A percentile compares a stretch with the other conserved stretches of the same genome.
Conservation (phyloP, 1,140 invertebrate species). For the Nymphalis io region DNA sequence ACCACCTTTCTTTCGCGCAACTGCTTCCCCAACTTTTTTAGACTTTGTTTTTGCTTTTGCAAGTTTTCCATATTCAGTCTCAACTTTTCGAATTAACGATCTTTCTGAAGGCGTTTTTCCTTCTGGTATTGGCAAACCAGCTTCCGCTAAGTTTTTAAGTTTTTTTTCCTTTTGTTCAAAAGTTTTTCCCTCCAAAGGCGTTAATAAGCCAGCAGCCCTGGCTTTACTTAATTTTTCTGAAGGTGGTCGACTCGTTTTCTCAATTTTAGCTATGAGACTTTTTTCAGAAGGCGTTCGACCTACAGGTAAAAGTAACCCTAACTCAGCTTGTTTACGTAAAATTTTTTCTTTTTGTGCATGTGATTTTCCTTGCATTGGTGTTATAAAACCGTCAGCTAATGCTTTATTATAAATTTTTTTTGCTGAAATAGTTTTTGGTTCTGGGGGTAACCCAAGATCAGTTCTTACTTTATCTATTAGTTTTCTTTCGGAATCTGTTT, state of each 20-base stretch:
- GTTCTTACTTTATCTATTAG: conserved; percentile 40
- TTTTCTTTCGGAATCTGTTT: conserved; percentile 44
- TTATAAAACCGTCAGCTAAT: conserved; percentile 23
- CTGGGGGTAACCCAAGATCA: conserved; percentile 40
- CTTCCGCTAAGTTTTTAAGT: conserved; percentile 35
- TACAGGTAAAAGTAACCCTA: conserved; percentile 29
- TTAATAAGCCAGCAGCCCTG: conserved; percentile 28
- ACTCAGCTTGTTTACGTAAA: conserved; percentile 33
- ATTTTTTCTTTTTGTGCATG: conserved; percentile 46
- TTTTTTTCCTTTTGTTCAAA: conserved; percentile 49
- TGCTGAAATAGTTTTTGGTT: conserved; percentile 37
- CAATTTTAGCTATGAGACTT: conserved; percentile 19
- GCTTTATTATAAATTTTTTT: conserved; percentile 31
- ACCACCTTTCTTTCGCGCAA: conserved; percentile 37
- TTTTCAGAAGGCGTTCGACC: conserved; percentile 30
- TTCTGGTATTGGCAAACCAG: conserved; percentile 45
- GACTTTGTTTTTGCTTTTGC: conserved; percentile 48
- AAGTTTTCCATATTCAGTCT: conserved; percentile 14
- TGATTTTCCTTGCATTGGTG: conserved; percentile 37
- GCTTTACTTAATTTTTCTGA: conserved; percentile 25
- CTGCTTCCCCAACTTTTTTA: conserved; percentile 40
- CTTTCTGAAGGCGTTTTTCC: conserved; percentile 48
- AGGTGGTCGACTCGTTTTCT: not conserved
- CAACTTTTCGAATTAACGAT: conserved; percentile 40
- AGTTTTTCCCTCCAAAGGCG: conserved; percentile 46